Base-by-base conservation (phyloP, 2,113 vertebrate genomes). In the Progne subis region DNA sequence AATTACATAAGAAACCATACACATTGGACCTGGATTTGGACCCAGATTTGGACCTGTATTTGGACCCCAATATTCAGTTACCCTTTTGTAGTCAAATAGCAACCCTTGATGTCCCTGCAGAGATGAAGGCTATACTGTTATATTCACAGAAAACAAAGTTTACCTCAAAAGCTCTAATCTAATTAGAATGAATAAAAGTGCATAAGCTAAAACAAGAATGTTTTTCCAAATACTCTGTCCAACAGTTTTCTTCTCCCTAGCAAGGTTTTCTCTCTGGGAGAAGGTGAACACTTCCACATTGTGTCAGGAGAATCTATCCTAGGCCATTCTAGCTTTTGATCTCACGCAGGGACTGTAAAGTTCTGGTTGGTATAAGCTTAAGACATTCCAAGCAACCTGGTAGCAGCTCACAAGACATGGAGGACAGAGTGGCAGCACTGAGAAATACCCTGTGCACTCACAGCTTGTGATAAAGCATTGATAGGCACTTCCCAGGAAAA, bases 361-460 rank as follows among this genome's bases (percentile, higher is more conserved):
- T 41, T 18, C 32, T 53, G 25, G 0, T 14, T 80, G 46, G 5
- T 18, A 39, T 1, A 0, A 8, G 4, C 13, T 77, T 11, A 81
- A 86, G 49, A 56, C 28, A 29, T 75, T 84, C 19, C 41, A 53
- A 85, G 34, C 11, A 82, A 26, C 12, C 24, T 5, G 0, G 19
- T 26, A 69, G 63, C n/a, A 82, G 10, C 8, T 93, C 71, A 53
- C 14, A 68, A 55, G 55, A 46, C 11, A 24, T 14, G 11, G 56
- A 91, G 23, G 25, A 41, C 18, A 57, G 18, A 50, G n/a, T 43
- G 46, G 16, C 20, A 46, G n/a, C n/a, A 53, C 28, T 39, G 63
- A 69, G 59, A 92, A 80, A 80, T 19, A 32, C 3, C 23, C 24
- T 49, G 6, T 3, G 3, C 8, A 46, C 9, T 23, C 18, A 25